These are phyloP conservation scores for Xylocopa sonorina DNA, from an alignment of 1,140 invertebrate species.

Conservation along the genomic window DNA sequence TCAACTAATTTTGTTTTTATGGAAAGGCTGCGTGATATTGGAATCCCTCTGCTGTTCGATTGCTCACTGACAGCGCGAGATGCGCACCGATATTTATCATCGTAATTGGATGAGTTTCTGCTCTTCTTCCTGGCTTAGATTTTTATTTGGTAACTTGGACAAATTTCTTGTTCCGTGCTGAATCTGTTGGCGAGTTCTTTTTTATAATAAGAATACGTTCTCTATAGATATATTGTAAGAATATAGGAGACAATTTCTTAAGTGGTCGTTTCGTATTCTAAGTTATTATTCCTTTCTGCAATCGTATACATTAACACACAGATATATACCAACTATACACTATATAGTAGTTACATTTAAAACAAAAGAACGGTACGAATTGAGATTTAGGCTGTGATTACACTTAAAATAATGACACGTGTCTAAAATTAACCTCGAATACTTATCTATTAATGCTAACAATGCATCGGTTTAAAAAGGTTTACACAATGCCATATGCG, in stretches of 20 bases:
- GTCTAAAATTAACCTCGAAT: conserved; percentile 13
- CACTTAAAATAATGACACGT: conserved; percentile 8
- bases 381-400: background rate
- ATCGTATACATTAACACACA: no score
- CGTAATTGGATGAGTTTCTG: background rate
- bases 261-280: no score
- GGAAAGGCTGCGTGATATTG: background rate
- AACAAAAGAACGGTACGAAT: no score
- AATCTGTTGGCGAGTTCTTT: no score
- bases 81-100: conserved; percentile 6
- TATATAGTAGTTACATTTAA: background rate
- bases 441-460: conserved; percentile 1
- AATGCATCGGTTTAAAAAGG: conserved; percentile 3
- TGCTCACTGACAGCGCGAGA: background rate
- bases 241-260: no score
- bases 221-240: no score
- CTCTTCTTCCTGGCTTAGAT: background rate
- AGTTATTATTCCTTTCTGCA: no score
- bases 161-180: no score
- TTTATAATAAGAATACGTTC: no score
- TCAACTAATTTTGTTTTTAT: background rate
- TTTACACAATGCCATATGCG: conserved; percentile 18
- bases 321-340: background rate
- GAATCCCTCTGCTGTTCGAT: background rate
- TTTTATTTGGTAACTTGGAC: background rate